Conservation (phyloP, 2,888 invertebrate species). For the Tipula confusa region DNA sequence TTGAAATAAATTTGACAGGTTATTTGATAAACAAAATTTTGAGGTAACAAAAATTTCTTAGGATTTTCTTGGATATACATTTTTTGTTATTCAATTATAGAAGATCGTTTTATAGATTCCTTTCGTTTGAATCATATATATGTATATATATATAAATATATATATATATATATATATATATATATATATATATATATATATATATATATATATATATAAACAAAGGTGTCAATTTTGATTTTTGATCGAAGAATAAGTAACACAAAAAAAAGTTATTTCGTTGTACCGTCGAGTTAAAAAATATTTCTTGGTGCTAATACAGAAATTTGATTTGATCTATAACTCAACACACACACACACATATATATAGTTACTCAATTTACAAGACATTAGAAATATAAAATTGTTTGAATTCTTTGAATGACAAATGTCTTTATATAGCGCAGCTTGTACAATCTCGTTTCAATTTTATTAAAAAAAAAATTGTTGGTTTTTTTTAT, state of each 20-base stretch:
- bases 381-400: too few relatives aligned
- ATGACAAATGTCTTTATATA: conserved; percentile 9
- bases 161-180: background rate
- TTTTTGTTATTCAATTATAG: conserved; percentile 16
- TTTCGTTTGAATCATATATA: background rate
- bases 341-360: background rate
- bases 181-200: background rate
- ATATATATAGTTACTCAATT: too few relatives aligned
- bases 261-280: background rate
- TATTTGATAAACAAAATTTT: background rate
- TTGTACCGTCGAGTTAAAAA: background rate
- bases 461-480: too few relatives aligned
- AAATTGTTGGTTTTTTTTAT: too few relatives aligned
- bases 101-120: conserved; percentile 6
- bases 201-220: background rate
- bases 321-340: background rate
- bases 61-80: background rate
- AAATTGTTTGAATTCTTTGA: background rate
- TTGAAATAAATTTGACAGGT: background rate
- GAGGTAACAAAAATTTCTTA: conserved; percentile 1
- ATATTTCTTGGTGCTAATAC: background rate
- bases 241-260: background rate
- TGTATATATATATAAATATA: background rate
- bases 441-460: background rate
- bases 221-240: conserved; percentile 4